A percentile compares a stretch with the other conserved stretches of the same genome.
phyloP scores from a whole-genome alignment of 2,113 vertebrate species.

The Bujurquina vittata region DNA sequence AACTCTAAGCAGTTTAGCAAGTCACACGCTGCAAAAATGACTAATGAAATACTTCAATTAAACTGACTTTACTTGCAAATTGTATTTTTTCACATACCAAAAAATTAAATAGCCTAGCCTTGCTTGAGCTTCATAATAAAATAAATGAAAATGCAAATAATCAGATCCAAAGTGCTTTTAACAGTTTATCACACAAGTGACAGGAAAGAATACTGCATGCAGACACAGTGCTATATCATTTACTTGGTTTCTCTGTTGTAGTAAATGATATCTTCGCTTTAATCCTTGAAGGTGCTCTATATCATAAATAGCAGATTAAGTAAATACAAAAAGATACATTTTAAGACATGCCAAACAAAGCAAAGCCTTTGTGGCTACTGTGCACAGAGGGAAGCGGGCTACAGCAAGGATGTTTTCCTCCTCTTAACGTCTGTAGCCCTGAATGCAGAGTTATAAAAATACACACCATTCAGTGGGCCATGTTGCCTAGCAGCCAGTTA shows the following conservation, averaged over 20 bases:
- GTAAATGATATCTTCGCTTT: not conserved
- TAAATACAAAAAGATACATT: not conserved
- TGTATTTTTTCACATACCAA: too few relatives aligned
- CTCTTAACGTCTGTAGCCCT: constrained; percentile 48
- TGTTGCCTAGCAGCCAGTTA: constrained; percentile 78
- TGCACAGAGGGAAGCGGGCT: constrained; percentile 31
- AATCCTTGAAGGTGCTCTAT: not conserved
- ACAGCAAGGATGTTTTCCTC: constrained; percentile 49
- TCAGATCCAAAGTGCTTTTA: too few relatives aligned
- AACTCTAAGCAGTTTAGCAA: too few relatives aligned
- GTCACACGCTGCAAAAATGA: too few relatives aligned
- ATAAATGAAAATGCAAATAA: too few relatives aligned
- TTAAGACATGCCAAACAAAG: not conserved
- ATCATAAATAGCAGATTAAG: not conserved
- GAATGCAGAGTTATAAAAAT: constrained; percentile 72
- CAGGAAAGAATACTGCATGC: not conserved
- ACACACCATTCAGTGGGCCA: constrained; percentile 69
- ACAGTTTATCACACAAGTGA: not conserved
- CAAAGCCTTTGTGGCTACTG: not conserved
- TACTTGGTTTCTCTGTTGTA: not conserved
- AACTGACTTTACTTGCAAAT: too few relatives aligned
- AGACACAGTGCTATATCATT: not conserved
- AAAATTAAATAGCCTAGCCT: too few relatives aligned
- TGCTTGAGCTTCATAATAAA: too few relatives aligned
- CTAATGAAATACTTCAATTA: too few relatives aligned